These are phyloP conservation scores for Elgonia sp. DNA, from an alignment of 2,888 invertebrate species.

Conservation along the genomic window DNA sequence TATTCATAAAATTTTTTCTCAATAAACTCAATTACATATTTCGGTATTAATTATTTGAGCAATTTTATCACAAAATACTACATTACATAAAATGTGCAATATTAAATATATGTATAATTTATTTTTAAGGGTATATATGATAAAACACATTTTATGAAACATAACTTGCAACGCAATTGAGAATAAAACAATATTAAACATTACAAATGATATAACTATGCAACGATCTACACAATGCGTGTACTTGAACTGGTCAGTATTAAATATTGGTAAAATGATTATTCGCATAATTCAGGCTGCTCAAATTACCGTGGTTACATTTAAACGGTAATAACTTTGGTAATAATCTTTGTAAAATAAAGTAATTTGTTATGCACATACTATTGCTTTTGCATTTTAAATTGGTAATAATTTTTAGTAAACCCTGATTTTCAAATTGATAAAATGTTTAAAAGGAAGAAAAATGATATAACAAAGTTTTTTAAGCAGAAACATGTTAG, in stretches of 20 bases:
- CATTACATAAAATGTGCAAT: too few species aligned
- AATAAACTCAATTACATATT: too few species aligned
- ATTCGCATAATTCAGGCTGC: background rate
- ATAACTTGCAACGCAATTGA: too few species aligned
- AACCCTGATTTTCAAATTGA: background rate
- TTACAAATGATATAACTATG: too few species aligned
- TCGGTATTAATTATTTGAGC: too few species aligned
- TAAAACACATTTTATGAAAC: too few species aligned
- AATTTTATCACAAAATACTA: too few species aligned
- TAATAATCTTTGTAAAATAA: background rate
- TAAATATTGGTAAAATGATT: constrained; percentile 2
- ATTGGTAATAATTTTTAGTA: background rate
- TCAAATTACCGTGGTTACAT: background rate
- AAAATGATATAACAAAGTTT: background rate
- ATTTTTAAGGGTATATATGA: too few species aligned
- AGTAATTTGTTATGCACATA: background rate
- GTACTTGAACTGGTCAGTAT: background rate
- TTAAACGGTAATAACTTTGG: background rate
- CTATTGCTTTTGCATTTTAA: background rate
- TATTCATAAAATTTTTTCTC: too few species aligned
- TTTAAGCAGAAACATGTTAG: background rate
- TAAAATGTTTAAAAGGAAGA: background rate
- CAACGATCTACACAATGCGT: too few species aligned
- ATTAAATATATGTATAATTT: too few species aligned
- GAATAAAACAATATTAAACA: too few species aligned